Evolutionary conservation across 2,888 invertebrate genomes (phyloP), one percentile per base, ranked within the genome.

Genomic region (Aproaerema taeniolella): DNA sequence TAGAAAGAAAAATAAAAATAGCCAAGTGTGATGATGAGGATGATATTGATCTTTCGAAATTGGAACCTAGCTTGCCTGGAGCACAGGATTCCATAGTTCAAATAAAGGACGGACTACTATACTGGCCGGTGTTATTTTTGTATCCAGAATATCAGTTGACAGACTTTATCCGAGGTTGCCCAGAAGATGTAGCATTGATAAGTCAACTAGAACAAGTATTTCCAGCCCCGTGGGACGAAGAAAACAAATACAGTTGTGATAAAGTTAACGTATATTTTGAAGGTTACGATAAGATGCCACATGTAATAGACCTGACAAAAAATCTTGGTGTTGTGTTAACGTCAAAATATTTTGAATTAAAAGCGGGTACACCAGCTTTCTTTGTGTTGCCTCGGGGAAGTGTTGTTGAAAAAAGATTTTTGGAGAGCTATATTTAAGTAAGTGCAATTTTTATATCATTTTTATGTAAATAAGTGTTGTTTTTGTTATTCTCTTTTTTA

Each of bases 81-180:
- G 85, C 92, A 3, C 88, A 89, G 30, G 88, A 91, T 39, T 78
- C 88, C 42, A 88, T 89, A 36, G 94, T 95, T 1, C 88, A 89
- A 56, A 57, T 94, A 8, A 88, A 89, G 46, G 79, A 89, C 57
- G 74, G 90, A 0, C 55, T 80, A 9, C 73, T 98, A 8, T 78
- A 91, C 36, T 98, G 97, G 97, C 98, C 98, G 0, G 92, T 96
- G 0, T 83, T 95, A 11, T 90, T 98, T 51, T 80, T 95, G 8
- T 98, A 97, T 73, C 98, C 98, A 0, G 97, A 98, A 75, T 92
- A 92, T 61, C 88, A 91, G 42, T 91, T 93, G 57, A 94, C 95
- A 34, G 98, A 99, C 73, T 95, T 96, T 55, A 89, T 98, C 28
- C 91, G 93, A 67, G 89, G 90, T 42, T 94, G 97, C 60, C 88